Percentiles rank a stretch among this genome's conserved stretches.
Conservation (phyloP, 2,888 invertebrate species). For the Halictus ligatus region DNA sequence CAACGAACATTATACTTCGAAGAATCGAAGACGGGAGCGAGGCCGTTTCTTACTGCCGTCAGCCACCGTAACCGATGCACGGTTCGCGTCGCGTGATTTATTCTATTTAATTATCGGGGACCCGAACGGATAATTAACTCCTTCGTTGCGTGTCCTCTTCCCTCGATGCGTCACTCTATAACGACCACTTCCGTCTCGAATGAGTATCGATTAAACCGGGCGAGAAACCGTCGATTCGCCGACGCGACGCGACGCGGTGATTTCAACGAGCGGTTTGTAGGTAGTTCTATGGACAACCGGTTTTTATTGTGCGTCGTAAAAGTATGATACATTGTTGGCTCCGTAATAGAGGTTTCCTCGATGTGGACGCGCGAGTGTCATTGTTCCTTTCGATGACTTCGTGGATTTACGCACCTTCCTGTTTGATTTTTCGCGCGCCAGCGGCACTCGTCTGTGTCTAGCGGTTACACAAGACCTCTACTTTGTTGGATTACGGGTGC, state of each 20-base stretch:
- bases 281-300: background rate
- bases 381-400: background rate
- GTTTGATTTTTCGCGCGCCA: background rate
- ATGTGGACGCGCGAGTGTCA: background rate
- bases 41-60: conserved; percentile 30
- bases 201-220: background rate
- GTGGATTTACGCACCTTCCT: background rate
- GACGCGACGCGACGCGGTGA: background rate
- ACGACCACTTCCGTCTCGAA: background rate
- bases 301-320: background rate
- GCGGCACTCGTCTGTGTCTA: background rate
- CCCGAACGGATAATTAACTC: conserved; percentile 36
- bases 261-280: conserved; percentile 13
- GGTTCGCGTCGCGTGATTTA: conserved; percentile 40
- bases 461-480: background rate
- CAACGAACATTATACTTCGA: conserved; percentile 68
- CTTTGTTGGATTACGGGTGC: background rate
- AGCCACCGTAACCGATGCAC: conserved; percentile 13
- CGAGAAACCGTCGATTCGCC: background rate
- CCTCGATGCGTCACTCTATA: background rate
- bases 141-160: conserved; percentile 14
- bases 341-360: background rate
- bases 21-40: conserved; percentile 62
- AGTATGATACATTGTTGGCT: background rate
- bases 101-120: conserved; percentile 40